Base-by-base conservation (phyloP, 2,797 vertebrate genomes). In the Anniella stebbinsi region DNA sequence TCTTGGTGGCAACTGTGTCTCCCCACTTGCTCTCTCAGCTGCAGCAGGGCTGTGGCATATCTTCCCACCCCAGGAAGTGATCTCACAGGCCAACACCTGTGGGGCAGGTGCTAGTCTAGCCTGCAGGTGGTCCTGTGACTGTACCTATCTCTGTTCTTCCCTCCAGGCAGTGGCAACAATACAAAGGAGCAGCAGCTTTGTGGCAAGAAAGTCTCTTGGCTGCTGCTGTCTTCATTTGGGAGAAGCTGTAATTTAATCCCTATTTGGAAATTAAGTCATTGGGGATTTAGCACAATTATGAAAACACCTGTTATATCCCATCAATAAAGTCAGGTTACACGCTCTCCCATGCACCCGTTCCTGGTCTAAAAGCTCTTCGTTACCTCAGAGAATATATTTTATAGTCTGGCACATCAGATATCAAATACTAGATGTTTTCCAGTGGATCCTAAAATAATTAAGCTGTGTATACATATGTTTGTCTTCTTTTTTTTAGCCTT, bases 401-500 rank as follows among this genome's bases (percentile, higher is more conserved):
- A 36, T 6, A 66, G 25, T 75, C 12, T 41, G 25, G n/a, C 45
- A 51, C n/a, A 4, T 41, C n/a, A 41, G 4, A 33, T 1, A 66
- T 86, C 41, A 75, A 75, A 48, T 7, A 73, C 4, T 72, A 57
- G 21, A 12, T 6, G 72, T 41, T 90, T 82, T 82, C 17, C 17
- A 76, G 33, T 33, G 28, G 28, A 45, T 77, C 57, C 70, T 75
- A 0, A 91, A 90, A 28, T 83, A 80, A 88, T 48, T 60, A 41
- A 83, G 41, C 77, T 87, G 45, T 72, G 17, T 57, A 60, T 69
- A 76, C n/a, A 17, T 85, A 15, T 70, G 70, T 25, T 9, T 73
- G 25, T 78, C 86, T 57, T 54, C 63, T 93, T 91, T 85, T 7
- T 96, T 97, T 87, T 89, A 98, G 98, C 98, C 98, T 0, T 98